phyloP scores from a whole-genome alignment of 2,113 vertebrate genomes.

The Oreochromis tanganicae region DNA sequence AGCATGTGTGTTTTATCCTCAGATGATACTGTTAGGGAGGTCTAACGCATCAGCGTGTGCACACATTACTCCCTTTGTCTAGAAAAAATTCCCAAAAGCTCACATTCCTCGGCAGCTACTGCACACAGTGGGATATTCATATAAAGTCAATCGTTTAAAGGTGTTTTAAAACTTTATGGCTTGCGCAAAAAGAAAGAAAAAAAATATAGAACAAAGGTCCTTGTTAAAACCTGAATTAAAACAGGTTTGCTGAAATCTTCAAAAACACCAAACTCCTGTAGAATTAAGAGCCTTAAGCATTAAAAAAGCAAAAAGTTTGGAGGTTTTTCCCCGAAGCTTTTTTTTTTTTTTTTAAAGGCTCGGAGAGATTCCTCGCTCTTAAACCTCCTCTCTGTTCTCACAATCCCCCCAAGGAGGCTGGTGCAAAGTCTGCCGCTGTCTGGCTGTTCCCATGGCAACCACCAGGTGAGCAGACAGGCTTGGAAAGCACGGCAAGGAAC shows the following conservation, averaged over 20 bases:
- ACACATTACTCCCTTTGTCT: slow-evolving; percentile 51
- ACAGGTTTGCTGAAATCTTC: slow-evolving; percentile 8
- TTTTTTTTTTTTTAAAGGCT: not conserved
- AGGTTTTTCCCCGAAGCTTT: not conserved
- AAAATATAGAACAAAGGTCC: slow-evolving; percentile 33
- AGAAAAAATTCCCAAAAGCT: not conserved
- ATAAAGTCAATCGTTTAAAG: slow-evolving; percentile 35
- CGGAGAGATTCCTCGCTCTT: slow-evolving; percentile 41
- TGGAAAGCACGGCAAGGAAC: slow-evolving; percentile 57
- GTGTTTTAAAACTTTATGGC: slow-evolving; percentile 34
- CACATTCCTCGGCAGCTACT: slow-evolving; percentile 5
- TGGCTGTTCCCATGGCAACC: slow-evolving; percentile 79
- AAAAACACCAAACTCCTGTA: not conserved
- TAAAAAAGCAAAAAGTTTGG: not conserved
- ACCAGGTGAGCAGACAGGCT: slow-evolving; percentile 76
- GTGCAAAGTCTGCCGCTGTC: slow-evolving; percentile 74
- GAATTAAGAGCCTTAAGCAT: not conserved
- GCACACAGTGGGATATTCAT: slow-evolving; percentile 25
- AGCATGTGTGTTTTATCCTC: slow-evolving; percentile 47
- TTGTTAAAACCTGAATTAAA: not conserved
- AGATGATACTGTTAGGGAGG: slow-evolving; percentile 23
- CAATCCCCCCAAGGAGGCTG: slow-evolving; percentile 58
- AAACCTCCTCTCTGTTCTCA: slow-evolving; percentile 60
- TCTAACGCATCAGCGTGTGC: slow-evolving; percentile 6
- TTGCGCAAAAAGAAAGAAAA: not conserved